phyloP scores from a whole-genome alignment of 2,113 vertebrate species.

The Charadrius vociferus region DNA sequence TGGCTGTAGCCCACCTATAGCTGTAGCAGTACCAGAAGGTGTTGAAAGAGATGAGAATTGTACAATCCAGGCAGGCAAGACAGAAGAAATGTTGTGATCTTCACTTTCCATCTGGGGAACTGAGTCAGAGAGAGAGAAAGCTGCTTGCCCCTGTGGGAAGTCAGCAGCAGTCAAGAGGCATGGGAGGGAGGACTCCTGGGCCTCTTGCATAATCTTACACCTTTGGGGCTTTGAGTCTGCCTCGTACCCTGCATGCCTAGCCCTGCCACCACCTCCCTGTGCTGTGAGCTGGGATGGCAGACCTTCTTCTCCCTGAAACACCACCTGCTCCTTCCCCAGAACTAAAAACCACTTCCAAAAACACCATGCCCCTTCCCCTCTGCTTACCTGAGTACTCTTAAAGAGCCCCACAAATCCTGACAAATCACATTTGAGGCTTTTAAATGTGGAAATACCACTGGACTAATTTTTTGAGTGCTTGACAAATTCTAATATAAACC shows the following conservation, averaged over 20 bases:
- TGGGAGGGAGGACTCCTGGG: background rate
- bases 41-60: background rate
- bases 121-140: background rate
- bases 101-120: background rate
- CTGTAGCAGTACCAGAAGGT: background rate
- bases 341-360: background rate
- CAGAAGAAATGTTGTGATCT: background rate
- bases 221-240: background rate
- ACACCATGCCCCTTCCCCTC: background rate
- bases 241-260: accelerated
- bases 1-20: background rate
- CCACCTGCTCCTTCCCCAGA: background rate
- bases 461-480: background rate
- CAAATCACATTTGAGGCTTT: background rate
- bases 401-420: background rate
- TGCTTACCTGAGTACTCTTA: background rate
- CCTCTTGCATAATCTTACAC: accelerated
- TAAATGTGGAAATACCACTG: background rate
- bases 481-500: background rate
- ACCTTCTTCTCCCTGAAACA: background rate
- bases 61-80: background rate
- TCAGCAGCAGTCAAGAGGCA: background rate
- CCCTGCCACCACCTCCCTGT: background rate
- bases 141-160: background rate
- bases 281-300: background rate